Evolutionary conservation across 92 coral and sea anemone genomes (phyloP), one percentile per base, ranked within the genome.

Genomic region (Meandrina meandrites): DNA sequence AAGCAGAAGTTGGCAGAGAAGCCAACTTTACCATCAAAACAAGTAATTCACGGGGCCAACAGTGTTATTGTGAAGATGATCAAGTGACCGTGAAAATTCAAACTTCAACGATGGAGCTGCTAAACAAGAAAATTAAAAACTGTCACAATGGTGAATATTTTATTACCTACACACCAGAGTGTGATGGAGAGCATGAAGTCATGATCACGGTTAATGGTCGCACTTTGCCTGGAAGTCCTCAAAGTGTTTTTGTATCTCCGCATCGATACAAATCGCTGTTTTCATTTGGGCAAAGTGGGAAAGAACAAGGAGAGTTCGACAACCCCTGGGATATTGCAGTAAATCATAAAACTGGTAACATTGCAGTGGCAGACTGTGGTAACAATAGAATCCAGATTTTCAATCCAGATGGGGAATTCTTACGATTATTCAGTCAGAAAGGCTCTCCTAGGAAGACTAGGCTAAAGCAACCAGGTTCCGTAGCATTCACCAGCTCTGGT

Each of bases 1-100:
- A 21, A 42, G 76, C 71, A 28, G 56, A 40, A 16, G 51, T 35
- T 37, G 79, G 79, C 53, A n/a, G 19, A n/a, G 57, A 64, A 37
- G 22, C 36, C 6, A 64, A 42, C 30, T 66, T 81, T 24, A 40
- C 36, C 3, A 40, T 81, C 1, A 68, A 30, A 8, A 81, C 85
- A 64, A 66, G 21, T 36, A 73, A 81, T 81, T 81, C 76, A 40
- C 15, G 40, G 13, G 85, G 85, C 8, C 31, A 35, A 21, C 85
- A 42, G 57, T 40, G 57, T 81, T 81, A 81, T n/a, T 32, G 30
- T 5, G 34, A 21, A 81, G 35, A 48, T 15, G 85, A 81, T 40
- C 36, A 42, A 40, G 32, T 81, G 21, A 68, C 51, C 19, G 76
- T 81, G 12, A 69, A n/a, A 6, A 67, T 81, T 15, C 5, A 13